Percentiles rank a stretch among this genome's conserved stretches.
Conservation (phyloP, 2,888 invertebrate species). For the Phortica magna region DNA sequence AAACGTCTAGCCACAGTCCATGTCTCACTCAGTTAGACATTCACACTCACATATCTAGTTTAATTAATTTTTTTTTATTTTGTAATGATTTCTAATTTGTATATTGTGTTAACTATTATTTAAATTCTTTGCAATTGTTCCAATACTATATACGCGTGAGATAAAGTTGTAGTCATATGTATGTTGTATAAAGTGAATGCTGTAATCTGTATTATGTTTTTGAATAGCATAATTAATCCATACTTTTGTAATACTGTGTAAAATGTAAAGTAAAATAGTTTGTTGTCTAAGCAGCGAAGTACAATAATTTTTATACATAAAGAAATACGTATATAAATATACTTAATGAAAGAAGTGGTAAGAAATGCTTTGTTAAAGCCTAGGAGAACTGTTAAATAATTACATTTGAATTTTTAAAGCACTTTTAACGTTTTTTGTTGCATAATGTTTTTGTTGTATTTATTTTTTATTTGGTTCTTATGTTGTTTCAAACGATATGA, state of each 20-base stretch:
- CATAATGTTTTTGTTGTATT: conserved; percentile 18
- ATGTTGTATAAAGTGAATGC: conserved; percentile 55
- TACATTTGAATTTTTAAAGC: conserved; percentile 16
- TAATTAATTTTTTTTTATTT: conserved; percentile 15
- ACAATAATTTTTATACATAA: conserved; percentile 67
- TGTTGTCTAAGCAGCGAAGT: conserved; percentile 69
- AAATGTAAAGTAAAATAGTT: conserved; percentile 56
- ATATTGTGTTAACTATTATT: conserved; percentile 7
- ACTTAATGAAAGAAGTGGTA: conserved; percentile 15
- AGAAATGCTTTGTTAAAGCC: not conserved
- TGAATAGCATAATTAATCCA: conserved; percentile 13
- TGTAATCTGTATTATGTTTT: not conserved
- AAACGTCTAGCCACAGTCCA: conserved; percentile 12
- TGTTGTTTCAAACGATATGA: not conserved
- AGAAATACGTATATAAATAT: conserved; percentile 46
- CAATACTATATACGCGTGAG: conserved; percentile 35
- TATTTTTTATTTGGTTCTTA: not conserved
- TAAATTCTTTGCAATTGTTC: conserved; percentile 26
- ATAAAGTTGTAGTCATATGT: conserved; percentile 52
- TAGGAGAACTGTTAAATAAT: conserved; percentile 20
- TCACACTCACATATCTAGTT: conserved; percentile 27
- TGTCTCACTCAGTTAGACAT: conserved; percentile 4
- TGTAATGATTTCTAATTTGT: not conserved
- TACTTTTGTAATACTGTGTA: conserved; percentile 27
- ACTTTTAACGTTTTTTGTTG: conserved; percentile 20